Percentiles rank a stretch among this genome's conserved stretches.
These are phyloP conservation scores for Pristionchus mayeri DNA, from an alignment of 2,888 invertebrate genomes.

Conservation along the genomic window DNA sequence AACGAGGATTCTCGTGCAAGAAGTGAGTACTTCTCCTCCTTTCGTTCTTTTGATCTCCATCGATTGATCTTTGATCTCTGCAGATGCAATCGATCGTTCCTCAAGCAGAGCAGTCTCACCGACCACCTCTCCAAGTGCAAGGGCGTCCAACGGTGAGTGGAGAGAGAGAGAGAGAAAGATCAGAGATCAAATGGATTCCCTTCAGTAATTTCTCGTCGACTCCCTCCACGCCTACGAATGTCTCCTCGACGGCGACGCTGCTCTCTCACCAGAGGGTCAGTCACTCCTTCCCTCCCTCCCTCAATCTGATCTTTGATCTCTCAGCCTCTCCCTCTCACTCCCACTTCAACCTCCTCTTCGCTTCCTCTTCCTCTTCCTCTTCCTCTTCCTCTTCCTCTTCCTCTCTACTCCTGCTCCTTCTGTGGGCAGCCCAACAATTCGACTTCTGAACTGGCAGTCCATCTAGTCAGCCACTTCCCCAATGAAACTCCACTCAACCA, in stretches of 20 bases:
- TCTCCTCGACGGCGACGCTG: neutral
- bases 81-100: conserved; percentile 70
- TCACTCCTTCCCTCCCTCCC: neutral
- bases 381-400: neutral
- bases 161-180: conserved; percentile 17
- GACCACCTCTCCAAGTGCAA: conserved; percentile 72
- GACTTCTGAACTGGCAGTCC: conserved; percentile 30
- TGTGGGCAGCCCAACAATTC: neutral
- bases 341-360: neutral
- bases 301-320: neutral
- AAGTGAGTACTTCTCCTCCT: conserved; percentile 38
- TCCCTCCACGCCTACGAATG: conserved; percentile 4
- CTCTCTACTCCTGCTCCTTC: neutral
- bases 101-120: conserved; percentile 67
- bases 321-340: conserved; percentile 25
- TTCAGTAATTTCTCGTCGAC: neutral
- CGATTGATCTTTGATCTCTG: neutral
- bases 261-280: neutral
- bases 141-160: conserved; percentile 42
- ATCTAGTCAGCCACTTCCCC: conserved; percentile 36
- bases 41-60: neutral
- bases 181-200: neutral
- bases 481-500: neutral
- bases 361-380: neutral
- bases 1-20: conserved; percentile 70